These are phyloP conservation scores for Strongylocentrotus purpuratus DNA, from an alignment of 35 echinoderm and acorn worm species.

Conservation along the genomic window DNA sequence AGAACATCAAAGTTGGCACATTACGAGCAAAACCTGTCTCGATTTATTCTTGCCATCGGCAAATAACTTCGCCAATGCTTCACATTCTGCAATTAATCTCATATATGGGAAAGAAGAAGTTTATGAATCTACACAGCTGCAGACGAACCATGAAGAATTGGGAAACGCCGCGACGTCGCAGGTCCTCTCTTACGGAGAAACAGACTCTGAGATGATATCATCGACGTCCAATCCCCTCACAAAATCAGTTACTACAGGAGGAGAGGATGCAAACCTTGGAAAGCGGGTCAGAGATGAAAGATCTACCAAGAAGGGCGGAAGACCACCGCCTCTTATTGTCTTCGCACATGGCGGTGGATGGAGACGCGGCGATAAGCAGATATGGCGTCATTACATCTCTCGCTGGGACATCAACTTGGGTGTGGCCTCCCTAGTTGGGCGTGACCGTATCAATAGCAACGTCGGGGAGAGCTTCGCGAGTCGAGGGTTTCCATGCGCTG, in stretches of 20 bases:
- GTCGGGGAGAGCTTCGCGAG: conserved; percentile 38
- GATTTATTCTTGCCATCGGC: background rate
- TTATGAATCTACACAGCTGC: background rate
- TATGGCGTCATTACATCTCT: conserved; percentile 45
- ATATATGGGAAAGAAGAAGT: background rate
- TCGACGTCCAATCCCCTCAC: background rate
- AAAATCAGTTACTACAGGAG: background rate
- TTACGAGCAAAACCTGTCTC: conserved; percentile 12
- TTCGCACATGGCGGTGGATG: conserved; percentile 48
- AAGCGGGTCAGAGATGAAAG: background rate
- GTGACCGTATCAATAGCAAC: conserved; percentile 19
- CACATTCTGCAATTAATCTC: background rate
- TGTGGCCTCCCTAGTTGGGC: background rate
- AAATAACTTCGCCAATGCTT: background rate
- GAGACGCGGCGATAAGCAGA: conserved; percentile 35
- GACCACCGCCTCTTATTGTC: conserved; percentile 27
- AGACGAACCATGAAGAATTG: background rate
- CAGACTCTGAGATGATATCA: background rate
- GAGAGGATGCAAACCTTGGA: background rate
- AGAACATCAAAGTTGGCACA: background rate
- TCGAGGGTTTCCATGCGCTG: conserved; percentile 30
- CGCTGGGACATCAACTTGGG: conserved; percentile 33
- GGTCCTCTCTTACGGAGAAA: background rate
- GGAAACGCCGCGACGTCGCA: background rate
- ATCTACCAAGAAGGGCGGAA: background rate